Base-by-base conservation (phyloP, 2,888 invertebrate species). In the Dione juno region DNA sequence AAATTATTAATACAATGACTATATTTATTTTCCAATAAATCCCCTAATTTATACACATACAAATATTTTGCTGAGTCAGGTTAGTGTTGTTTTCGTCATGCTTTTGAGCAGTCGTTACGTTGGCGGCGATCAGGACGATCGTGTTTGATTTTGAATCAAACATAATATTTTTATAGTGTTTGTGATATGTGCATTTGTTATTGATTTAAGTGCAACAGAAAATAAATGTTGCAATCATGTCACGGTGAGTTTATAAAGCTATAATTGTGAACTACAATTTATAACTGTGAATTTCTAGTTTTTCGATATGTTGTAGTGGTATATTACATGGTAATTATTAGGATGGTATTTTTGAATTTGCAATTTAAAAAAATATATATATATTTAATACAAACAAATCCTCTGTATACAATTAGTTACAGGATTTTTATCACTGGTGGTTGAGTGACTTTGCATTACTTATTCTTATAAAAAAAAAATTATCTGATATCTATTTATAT, bases 21-120 rank as follows among this genome's bases (percentile, higher is more conserved):
- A 54, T 54, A 37, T n/a, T 35, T 16, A 35, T 37, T 54, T 37
- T 54, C 54, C 54, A 35, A 54, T 54, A 54, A 50, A 37, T 67
- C 40, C 50, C 58, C 35, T 21, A 50, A 50, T 48, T 57, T 19
- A 54, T 43, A 45, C 19, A 45, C 37, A 64, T 45, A 64, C n/a
- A 69, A 61, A 64, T 69, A 63, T 68, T 69, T 63, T 64, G 69
- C 69, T 69, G 69, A 69, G 69, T 64, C 69, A 69, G 68, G 45
- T 37, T 37, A 37, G 19, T 37, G 35, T 37, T 37, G 54, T 37
- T 54, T 35, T 54, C 28, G 35, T 48, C 14, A 13, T 40, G 37
- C 35, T 48, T 16, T 53, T 45, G 54, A 45, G 19, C 69, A 69
- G 69, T 69, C 35, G 64, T 43, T 13, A 48, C 48, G 50, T 35